These are phyloP conservation scores for Thera obeliscata DNA, from an alignment of 2,888 invertebrate species.

Conservation along the genomic window DNA sequence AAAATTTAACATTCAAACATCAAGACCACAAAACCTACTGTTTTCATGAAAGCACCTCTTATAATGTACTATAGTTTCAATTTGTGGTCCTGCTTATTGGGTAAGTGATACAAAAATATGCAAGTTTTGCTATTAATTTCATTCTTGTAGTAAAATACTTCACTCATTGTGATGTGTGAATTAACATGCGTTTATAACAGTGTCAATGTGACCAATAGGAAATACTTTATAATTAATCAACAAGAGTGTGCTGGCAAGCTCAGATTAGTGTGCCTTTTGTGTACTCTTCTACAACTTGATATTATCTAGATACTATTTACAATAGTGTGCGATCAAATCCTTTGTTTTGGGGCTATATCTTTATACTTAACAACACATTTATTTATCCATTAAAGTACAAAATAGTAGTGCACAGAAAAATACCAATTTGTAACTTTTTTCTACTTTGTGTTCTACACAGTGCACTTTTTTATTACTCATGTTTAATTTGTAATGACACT, in stretches of 20 bases:
- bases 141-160: conserved; percentile 20
- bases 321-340: conserved; percentile 28
- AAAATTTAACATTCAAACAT: conserved; percentile 65
- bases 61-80: conserved; percentile 44
- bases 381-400: neutral
- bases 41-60: conserved; percentile 38
- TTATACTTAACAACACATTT: neutral
- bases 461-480: too few species aligned
- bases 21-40: conserved; percentile 55
- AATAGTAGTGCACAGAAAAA: neutral
- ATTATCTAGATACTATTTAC: conserved; percentile 23
- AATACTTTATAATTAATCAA: conserved; percentile 68
- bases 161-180: conserved; percentile 29
- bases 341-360: conserved; percentile 20
- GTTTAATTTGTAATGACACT: too few species aligned
- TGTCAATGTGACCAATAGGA: conserved; percentile 21
- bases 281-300: conserved; percentile 23
- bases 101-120: conserved; percentile 37
- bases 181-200: conserved; percentile 30
- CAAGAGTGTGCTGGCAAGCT: conserved; percentile 72
- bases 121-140: conserved; percentile 10
- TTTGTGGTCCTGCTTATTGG: conserved; percentile 63
- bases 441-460: too few species aligned
- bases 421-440: too few species aligned
- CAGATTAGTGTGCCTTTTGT: conserved; percentile 49